phyloP scores from a whole-genome alignment of 2,888 invertebrate genomes.

The Altica lythri region DNA sequence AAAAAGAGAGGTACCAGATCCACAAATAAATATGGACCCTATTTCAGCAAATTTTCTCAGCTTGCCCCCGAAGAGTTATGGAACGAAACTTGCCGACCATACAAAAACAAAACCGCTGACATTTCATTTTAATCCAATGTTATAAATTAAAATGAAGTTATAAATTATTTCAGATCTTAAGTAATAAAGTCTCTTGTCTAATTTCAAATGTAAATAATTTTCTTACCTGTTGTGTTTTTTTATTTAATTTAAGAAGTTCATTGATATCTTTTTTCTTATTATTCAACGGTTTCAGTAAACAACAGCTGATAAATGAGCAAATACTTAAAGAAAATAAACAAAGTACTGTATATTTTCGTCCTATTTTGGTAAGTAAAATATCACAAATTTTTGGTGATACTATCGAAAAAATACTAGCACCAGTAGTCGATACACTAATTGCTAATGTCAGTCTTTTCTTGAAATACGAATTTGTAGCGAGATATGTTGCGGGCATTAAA shows the following conservation, averaged over 20 bases:
- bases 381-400: conserved; percentile 59
- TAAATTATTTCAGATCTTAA: too few species aligned
- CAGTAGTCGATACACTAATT: conserved; percentile 58
- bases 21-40: too few species aligned
- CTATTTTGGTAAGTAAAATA: conserved; percentile 52
- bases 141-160: too few species aligned
- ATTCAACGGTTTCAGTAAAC: conserved; percentile 56
- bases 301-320: conserved; percentile 57
- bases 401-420: conserved; percentile 58
- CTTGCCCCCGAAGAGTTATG: too few species aligned
- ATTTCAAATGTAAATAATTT: too few species aligned
- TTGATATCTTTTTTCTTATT: conserved; percentile 10
- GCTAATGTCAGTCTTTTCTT: conserved; percentile 58
- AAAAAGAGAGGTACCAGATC: too few species aligned
- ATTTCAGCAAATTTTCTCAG: too few species aligned
- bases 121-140: too few species aligned
- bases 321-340: conserved; percentile 58
- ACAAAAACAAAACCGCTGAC: too few species aligned
- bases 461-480: conserved; percentile 60
- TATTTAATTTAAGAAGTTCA: conserved; percentile 10
- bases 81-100: too few species aligned
- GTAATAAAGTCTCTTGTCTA: too few species aligned
- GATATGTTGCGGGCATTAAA: conserved; percentile 56
- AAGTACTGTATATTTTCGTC: conserved; percentile 58
- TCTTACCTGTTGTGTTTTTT: conserved; percentile 15